Base-by-base conservation (phyloP, 2,888 invertebrate species). In the Automeris io region DNA sequence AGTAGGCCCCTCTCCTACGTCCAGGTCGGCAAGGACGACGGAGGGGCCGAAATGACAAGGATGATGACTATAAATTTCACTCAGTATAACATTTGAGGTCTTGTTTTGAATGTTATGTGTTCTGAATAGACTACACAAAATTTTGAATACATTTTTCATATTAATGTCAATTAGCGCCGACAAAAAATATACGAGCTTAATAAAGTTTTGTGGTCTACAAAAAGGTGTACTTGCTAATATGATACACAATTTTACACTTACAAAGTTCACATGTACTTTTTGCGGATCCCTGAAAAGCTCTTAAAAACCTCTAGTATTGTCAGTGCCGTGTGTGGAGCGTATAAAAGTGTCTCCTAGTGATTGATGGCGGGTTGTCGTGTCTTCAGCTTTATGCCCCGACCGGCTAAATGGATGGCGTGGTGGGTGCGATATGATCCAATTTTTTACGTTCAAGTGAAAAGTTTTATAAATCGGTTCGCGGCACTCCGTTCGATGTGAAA, bases 301-400 rank as follows among this genome's bases (percentile, higher is more conserved):
- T 48, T 34, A 16, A 34, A 53, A 62, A 45, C 37, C 42, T 37
- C 29, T 29, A 16, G 16, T n/a, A 29, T 58, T 64, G 66, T 70
- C 57, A 65, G 50, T 54, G 54, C 32, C 49, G 56, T 49, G 56
- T 54, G 55, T 54, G 47, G 50, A 47, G 50, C 61, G 63, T 69
- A 70, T 70, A 66, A 70, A 69, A 63, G 56, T 65, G 66, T 62
- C 66, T 49, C 45, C 33, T 22, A 34, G 52, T 77, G 80, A 80
- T 78, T 74, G 77, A 80, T 78, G 69, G 55, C 41, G 43, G 40
- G 42, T 53, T 70, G 70, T 61, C 71, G 68, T 70, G 67, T 61
- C 58, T 48, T 37, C 47, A 42, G 51, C 46, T 59, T 56, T 51
- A 52, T 46, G 41, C 46, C 43, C 39, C 42, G 34, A 35, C 42